Conservation (phyloP, 2,797 vertebrate species). For the Helostoma temminkii region DNA sequence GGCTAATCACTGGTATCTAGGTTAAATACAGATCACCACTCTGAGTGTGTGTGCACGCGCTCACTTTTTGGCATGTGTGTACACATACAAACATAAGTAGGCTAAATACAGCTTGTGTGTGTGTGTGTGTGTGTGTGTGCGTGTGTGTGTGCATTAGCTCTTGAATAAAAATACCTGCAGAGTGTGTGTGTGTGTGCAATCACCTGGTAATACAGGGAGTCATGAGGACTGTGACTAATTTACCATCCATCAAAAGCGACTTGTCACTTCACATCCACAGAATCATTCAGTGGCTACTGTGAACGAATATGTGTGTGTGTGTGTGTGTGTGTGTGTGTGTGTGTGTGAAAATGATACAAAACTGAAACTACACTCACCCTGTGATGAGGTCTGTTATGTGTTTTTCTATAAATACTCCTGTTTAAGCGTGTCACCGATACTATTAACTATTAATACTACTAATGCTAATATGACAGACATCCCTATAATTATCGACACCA, state of each 20-base stretch:
- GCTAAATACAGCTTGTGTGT: slow-evolving; percentile 37
- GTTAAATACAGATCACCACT: slow-evolving; percentile 68
- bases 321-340: background rate
- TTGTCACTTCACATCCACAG: slow-evolving; percentile 44
- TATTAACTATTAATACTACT: background rate
- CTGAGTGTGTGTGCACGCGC: background rate
- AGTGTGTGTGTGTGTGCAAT: slow-evolving; percentile 20
- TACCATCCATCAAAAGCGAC: slow-evolving; percentile 58
- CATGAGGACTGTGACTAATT: slow-evolving; percentile 58
- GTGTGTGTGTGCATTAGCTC: background rate
- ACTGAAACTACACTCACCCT: background rate
- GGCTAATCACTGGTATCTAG: slow-evolving; percentile 62
- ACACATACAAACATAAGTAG: slow-evolving; percentile 23
- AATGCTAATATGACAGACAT: too few species aligned
- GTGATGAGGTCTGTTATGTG: background rate
- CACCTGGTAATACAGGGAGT: slow-evolving; percentile 26
- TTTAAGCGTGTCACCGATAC: slow-evolving; percentile 6
- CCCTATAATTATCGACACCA: background rate
- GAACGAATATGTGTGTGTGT: slow-evolving; percentile 7
- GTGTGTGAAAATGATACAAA: background rate
- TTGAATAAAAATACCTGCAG: slow-evolving; percentile 25
- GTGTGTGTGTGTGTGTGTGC: background rate
- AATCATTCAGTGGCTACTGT: slow-evolving; percentile 26
- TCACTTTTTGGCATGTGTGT: slow-evolving; percentile 7
- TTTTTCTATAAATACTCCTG: slow-evolving; percentile 15